Percentiles rank a stretch among this genome's conserved stretches.
These are phyloP conservation scores for Molanna angustata DNA, from an alignment of 2,888 invertebrate genomes.

Conservation along the genomic window DNA sequence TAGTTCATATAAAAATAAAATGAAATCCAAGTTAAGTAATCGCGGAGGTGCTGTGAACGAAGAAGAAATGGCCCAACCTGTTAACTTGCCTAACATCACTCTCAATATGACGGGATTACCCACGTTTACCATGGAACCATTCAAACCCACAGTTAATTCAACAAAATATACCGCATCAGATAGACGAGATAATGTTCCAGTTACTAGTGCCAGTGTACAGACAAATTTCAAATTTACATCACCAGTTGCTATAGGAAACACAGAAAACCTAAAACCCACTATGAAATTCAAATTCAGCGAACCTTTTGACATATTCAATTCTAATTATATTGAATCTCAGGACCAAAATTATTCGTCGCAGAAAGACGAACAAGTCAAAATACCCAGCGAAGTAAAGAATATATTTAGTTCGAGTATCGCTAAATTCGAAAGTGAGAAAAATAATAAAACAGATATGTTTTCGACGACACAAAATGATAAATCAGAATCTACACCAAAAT, in stretches of 20 bases:
- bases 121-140: constrained; percentile 15
- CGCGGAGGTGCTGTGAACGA: constrained; percentile 8
- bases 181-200: neutral
- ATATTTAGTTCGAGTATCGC: neutral
- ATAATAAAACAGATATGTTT: neutral
- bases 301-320: constrained; percentile 24
- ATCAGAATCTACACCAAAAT: constrained; percentile 9
- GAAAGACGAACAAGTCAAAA: neutral
- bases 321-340: constrained; percentile 8
- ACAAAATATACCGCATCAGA: constrained; percentile 3
- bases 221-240: constrained; percentile 23
- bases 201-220: neutral
- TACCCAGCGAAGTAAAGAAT: neutral
- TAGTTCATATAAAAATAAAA: constrained; percentile 21
- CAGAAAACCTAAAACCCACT: constrained; percentile 4
- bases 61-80: constrained; percentile 20
- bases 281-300: constrained; percentile 29
- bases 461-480: constrained; percentile 12
- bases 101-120: constrained; percentile 20
- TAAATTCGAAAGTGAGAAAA: neutral
- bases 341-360: neutral
- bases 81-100: constrained; percentile 20
- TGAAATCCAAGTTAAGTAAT: constrained; percentile 15
- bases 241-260: constrained; percentile 4
- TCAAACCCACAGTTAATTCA: neutral